Evolutionary conservation across 1,140 invertebrate genomes (phyloP).

Genomic region (Aethina tumida): DNA sequence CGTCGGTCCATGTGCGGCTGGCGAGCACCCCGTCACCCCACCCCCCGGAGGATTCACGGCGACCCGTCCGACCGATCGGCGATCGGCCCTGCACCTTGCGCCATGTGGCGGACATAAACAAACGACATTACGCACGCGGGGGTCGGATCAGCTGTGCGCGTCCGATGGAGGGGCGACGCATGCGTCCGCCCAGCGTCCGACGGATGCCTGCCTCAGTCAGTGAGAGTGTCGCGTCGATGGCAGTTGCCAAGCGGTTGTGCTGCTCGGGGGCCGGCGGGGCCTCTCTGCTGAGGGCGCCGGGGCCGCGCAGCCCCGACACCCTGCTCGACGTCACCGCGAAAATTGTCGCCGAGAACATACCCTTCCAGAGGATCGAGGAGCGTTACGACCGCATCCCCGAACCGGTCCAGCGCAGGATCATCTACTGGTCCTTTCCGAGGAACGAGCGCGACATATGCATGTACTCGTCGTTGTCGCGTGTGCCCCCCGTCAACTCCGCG

Average conservation of each 20-base stretch:
- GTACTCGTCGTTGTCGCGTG: conserved; percentile 71
- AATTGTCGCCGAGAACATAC: conserved; percentile 72
- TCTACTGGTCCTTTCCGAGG: conserved; percentile 81
- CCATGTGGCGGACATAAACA: conserved; percentile 36
- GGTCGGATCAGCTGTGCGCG: conserved; percentile 32
- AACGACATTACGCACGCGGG: conserved; percentile 34
- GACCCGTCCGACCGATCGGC: conserved; percentile 14
- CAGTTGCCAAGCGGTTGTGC: conserved; percentile 35
- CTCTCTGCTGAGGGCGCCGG: conserved; percentile 33
- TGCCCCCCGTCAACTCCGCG: conserved; percentile 38
- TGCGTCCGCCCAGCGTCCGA: conserved; percentile 14
- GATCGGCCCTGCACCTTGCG: conserved; percentile 30
- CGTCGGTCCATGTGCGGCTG: too few species aligned
- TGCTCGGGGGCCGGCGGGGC: conserved; percentile 33
- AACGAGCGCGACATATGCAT: conserved; percentile 81
- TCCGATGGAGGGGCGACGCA: conserved; percentile 13
- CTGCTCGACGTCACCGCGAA: conserved; percentile 74
- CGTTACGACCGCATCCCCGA: conserved; percentile 77
- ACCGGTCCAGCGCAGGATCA: conserved; percentile 75
- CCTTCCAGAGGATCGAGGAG: conserved; percentile 80
- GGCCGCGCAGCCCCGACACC: conserved; percentile 46
- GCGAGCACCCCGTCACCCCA: too few species aligned
- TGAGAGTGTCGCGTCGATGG: conserved; percentile 31
- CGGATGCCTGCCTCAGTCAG: conserved; percentile 21
- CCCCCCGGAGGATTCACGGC: too few species aligned